A percentile compares a stretch with the other conserved stretches of the same genome.
Conservation (phyloP, 2,888 invertebrate genomes). For the Chorisops tibialis region DNA sequence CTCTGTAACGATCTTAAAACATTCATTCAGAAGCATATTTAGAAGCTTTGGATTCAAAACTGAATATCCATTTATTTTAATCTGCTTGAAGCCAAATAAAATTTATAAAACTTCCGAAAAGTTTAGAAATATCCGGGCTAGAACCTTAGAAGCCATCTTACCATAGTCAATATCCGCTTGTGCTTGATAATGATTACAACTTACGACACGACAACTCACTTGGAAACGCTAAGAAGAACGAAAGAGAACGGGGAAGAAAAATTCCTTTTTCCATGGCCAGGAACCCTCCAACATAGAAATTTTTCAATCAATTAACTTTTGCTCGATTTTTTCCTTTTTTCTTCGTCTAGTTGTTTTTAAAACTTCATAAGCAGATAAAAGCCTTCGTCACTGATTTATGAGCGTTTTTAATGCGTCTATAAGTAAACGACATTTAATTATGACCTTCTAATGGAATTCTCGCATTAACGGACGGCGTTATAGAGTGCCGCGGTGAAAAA, state of each 20-base stretch:
- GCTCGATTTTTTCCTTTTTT: constrained; percentile 3
- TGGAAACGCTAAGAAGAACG: constrained; percentile 15
- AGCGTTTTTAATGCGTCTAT: constrained; percentile 49
- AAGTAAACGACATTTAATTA: constrained; percentile 52
- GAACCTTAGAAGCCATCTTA: too few species aligned
- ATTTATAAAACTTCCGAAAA: too few species aligned
- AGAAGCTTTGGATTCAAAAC: too few species aligned
- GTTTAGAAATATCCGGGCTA: too few species aligned
- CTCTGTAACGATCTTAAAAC: too few species aligned
- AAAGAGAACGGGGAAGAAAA: neutral
- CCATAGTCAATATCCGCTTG: too few species aligned
- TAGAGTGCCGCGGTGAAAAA: neutral
- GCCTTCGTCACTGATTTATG: constrained; percentile 43
- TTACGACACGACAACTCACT: constrained; percentile 30
- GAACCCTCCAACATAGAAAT: constrained; percentile 13
- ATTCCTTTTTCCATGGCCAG: neutral
- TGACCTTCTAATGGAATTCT: constrained; percentile 50
- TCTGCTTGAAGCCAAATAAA: too few species aligned
- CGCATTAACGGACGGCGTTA: constrained; percentile 40
- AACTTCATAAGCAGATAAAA: constrained; percentile 33
- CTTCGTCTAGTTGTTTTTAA: neutral
- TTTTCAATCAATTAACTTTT: constrained; percentile 33
- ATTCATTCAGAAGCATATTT: too few species aligned
- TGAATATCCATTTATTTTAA: too few species aligned
- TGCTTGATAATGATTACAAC: constrained; percentile 22